Evolutionary conservation across 2,113 vertebrate genomes (phyloP).

Genomic region (Heterochromis multidens): DNA sequence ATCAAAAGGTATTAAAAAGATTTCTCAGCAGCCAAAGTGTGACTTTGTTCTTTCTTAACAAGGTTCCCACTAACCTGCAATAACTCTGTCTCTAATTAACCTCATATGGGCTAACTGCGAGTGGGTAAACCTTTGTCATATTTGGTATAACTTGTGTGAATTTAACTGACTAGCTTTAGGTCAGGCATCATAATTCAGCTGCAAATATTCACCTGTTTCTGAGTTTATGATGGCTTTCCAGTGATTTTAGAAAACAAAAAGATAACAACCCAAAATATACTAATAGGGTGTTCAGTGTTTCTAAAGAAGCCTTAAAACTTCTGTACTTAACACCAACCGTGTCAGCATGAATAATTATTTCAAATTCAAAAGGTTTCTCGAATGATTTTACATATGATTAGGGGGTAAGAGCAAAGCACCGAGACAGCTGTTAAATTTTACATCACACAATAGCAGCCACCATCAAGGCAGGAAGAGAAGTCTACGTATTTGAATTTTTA

Average conservation of each 20-base stretch:
- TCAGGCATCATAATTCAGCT: background rate
- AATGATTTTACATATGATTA: conserved; percentile 52
- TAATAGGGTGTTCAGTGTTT: conserved; percentile 11
- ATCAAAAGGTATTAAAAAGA: background rate
- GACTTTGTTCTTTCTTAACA: background rate
- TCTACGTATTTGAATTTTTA: background rate
- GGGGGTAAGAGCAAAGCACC: background rate
- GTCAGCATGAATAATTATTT: conserved; percentile 36
- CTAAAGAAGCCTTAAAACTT: background rate
- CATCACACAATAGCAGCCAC: conserved; percentile 4
- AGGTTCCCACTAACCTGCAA: background rate
- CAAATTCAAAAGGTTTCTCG: conserved; percentile 24
- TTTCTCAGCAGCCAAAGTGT: background rate
- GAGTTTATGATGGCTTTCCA: background rate
- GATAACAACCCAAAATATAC: background rate
- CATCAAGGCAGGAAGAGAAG: background rate
- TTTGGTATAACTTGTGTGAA: background rate
- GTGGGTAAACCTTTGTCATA: background rate
- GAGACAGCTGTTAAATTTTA: conserved; percentile 24
- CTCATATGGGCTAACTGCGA: background rate
- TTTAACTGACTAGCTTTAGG: conserved; percentile 6
- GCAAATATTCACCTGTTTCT: background rate
- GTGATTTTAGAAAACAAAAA: background rate
- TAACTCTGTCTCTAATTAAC: conserved; percentile 1
- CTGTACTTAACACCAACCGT: conserved; percentile 6